Evolutionary conservation across 2,797 vertebrate genomes (phyloP), one percentile per base, ranked within the genome.

Genomic region (Parauchenoglanis punctatus): DNA sequence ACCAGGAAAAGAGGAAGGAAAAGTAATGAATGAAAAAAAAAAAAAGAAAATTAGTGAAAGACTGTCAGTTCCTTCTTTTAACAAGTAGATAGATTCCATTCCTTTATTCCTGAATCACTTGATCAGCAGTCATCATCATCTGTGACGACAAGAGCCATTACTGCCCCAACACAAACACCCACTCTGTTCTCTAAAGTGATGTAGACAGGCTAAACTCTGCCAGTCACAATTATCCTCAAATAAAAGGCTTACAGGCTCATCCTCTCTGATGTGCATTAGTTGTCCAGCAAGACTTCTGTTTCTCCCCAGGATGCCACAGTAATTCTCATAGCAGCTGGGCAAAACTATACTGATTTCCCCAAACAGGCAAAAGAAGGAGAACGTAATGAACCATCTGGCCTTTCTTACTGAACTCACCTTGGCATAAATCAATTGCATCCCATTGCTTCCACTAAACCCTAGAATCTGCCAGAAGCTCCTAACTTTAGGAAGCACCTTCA

Each of bases 151-250:
- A 40, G 44, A 77, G 65, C n/a, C 83, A 63, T 83, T 85, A 56
- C 78, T 52, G 35, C 67, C 86, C 56, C 52, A 20, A 23, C 7
- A 23, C 18, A 18, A 46, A 67, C 75, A 68, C 72, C 46, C 52
- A 59, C 28, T 28, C 35, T 35, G 28, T 82, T 86, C 81, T 73
- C 67, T 49, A 85, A 78, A 75, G 85, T 61, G 56, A 84, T 73
- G 56, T 83, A 83, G 23, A 81, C 46, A 28, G 23, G 46, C 17
- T 86, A 44, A 89, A 88, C 28, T 59, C 86, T 40, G 58, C 76
- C 88, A 80, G 84, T 73, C 20, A 58, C 52, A 75, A 85, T 85
- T 84, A 87, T 87, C 58, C 85, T 81, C 81, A 87, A 76, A 80
- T 75, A 81, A 88, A 86, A 81, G 49, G 70, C 44, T 76, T 46